phyloP scores from a whole-genome alignment of 1,140 invertebrate genomes.

The Pseudomyrmex dendroicus region DNA sequence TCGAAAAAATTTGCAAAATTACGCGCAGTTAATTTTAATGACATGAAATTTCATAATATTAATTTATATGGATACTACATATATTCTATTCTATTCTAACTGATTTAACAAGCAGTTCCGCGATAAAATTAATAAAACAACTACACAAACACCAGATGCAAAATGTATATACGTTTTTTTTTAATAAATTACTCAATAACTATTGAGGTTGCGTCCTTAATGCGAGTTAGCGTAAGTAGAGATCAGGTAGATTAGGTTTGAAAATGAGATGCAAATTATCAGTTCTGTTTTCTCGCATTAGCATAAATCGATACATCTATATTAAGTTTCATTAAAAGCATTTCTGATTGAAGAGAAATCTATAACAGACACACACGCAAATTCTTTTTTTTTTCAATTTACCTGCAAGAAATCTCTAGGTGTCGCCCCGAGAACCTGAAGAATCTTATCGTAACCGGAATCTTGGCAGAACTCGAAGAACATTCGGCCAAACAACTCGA shows the following conservation, averaged over 20 bases:
- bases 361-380: background rate
- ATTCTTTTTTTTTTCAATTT: conserved; percentile 55
- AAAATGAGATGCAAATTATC: conserved; percentile 1
- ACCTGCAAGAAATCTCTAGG: conserved; percentile 96
- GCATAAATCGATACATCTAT: background rate
- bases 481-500: conserved; percentile 97
- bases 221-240: conserved; percentile 3
- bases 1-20: background rate
- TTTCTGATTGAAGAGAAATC: conserved; percentile 5
- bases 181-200: background rate
- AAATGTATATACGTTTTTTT: background rate
- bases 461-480: conserved; percentile 98
- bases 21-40: background rate
- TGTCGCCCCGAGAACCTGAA: conserved; percentile 96
- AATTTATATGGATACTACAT: background rate
- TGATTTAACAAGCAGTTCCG: conserved; percentile 20
- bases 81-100: background rate
- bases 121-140: conserved; percentile 4
- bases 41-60: background rate
- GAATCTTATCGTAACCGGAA: conserved; percentile 96
- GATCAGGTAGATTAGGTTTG: background rate
- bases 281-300: background rate
- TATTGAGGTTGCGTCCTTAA: conserved; percentile 4
- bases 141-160: background rate
- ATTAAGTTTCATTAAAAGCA: background rate